Base-by-base conservation (phyloP, 2,797 vertebrate genomes). In the Clarias pachynema region DNA sequence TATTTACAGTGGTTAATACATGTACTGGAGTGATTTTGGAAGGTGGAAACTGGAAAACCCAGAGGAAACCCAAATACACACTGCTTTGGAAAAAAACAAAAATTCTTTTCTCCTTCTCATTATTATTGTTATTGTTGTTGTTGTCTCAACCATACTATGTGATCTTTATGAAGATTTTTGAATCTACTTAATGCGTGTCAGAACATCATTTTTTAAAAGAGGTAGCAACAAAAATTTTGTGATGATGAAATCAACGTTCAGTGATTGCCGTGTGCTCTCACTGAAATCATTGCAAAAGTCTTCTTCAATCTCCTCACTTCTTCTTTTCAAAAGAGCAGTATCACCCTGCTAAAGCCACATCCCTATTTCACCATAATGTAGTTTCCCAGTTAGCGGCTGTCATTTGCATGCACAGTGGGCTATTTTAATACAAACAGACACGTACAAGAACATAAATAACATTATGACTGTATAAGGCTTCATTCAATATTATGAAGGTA, bases 351-450 rank as follows among this genome's bases (percentile, higher is more conserved):
- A 49, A 6, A 7, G 68, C 62, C 79, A 89, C 86, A 87, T 89
- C 89, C 79, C 44, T 63, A 88, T 85, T 89, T 89, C 79, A 79
- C 62, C 78, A 37, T 20, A 31, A 49, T 8, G 79, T 65, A 82
- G 70, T 87, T 88, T 89, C 68, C 79, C 63, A 65, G 2, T 63
- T 60, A 44, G 56, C n/a, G 65, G 15, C 6, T 26, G 74, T 63
- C 8, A 65, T 75, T 49, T 74, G 1, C 24, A 29, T 26, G 57
- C 16, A 77, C 44, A 60, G 75, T 63, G 34, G 18, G 40, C 66
- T 16, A 5, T 4, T 49, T 49, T n/a, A 59, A 26, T 22, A 26
- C 26, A 12, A 81, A 84, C 31, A 82, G 15, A 26, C 0, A 12
- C 40, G 8, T 16, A 24, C 37, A 83, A 62, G 65, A 34, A 18